Evolutionary conservation across 2,888 invertebrate genomes (phyloP).

Genomic region (Sinotaia quadrata): DNA sequence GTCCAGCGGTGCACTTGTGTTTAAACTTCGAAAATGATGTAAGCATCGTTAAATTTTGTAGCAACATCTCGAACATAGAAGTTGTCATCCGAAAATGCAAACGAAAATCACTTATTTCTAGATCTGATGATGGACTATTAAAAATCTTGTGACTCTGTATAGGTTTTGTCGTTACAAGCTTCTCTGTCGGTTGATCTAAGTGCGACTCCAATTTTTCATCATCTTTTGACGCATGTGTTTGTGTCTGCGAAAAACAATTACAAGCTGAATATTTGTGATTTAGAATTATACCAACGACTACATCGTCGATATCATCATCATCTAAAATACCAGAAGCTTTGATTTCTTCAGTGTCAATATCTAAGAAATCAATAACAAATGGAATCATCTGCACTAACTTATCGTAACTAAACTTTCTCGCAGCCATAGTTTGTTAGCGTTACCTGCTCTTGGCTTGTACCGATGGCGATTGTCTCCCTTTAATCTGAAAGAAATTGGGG

Average conservation of each 20-base stretch:
- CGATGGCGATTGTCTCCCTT: constrained; percentile 22
- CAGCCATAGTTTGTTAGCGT: too few species aligned
- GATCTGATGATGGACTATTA: not conserved
- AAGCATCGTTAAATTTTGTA: constrained; percentile 19
- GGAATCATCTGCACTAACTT: constrained; percentile 29
- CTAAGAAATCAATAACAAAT: constrained; percentile 34
- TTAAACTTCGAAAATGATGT: constrained; percentile 4
- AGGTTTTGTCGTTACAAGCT: not conserved
- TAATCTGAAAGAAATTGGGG: too few species aligned
- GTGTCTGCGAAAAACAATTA: too few species aligned
- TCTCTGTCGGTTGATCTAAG: not conserved
- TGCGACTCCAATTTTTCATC: not conserved
- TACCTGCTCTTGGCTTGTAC: constrained; percentile 22
- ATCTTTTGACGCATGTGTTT: not conserved
- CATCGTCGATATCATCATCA: constrained; percentile 29
- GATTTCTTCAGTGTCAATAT: constrained; percentile 28
- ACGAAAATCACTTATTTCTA: constrained; percentile 11
- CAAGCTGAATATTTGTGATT: constrained; percentile 22
- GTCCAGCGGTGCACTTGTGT: too few species aligned
- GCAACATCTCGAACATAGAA: constrained; percentile 24
- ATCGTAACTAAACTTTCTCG: too few species aligned
- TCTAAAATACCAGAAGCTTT: constrained; percentile 30
- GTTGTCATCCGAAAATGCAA: constrained; percentile 28
- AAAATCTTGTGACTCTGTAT: too few species aligned
- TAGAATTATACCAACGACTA: constrained; percentile 19